A percentile compares a stretch with the other conserved stretches of the same genome.
Conservation (phyloP, 2,888 invertebrate species). For the Apamea crenata region DNA sequence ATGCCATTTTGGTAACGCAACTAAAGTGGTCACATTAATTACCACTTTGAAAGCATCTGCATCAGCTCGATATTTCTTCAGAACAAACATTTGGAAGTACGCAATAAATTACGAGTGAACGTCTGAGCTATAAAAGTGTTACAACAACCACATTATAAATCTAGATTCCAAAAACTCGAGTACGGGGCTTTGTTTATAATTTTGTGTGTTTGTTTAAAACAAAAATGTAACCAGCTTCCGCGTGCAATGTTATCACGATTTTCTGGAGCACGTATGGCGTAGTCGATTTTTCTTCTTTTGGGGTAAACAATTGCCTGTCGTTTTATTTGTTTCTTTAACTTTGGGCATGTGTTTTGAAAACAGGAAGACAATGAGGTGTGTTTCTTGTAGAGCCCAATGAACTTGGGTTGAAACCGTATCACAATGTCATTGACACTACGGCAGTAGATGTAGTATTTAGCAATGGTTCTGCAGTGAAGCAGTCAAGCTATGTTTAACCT, state of each 20-base stretch:
- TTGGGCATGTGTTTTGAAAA: conserved; percentile 18
- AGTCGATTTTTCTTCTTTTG: conserved; percentile 11
- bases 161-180: conserved; percentile 51
- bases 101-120: conserved; percentile 45
- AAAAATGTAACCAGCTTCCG: conserved; percentile 42
- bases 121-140: conserved; percentile 53
- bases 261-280: conserved; percentile 31
- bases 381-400: conserved; percentile 3
- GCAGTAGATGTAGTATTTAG: background rate
- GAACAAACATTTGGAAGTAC: conserved; percentile 39
- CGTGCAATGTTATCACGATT: conserved; percentile 17
- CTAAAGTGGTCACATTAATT: conserved; percentile 14
- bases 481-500: background rate
- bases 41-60: conserved; percentile 12
- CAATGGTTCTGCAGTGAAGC: background rate
- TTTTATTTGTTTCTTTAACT: conserved; percentile 22
- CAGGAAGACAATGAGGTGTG: conserved; percentile 2
- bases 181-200: conserved; percentile 41
- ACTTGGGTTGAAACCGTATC: background rate
- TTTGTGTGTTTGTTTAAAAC: conserved; percentile 31
- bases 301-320: conserved; percentile 15
- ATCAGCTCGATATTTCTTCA: conserved; percentile 9
- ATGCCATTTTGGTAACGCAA: background rate
- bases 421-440: conserved; percentile 2
- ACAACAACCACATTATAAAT: conserved; percentile 52